These are phyloP conservation scores for Parasteatoda lunata DNA, from an alignment of 2,888 invertebrate genomes.

Conservation along the genomic window DNA sequence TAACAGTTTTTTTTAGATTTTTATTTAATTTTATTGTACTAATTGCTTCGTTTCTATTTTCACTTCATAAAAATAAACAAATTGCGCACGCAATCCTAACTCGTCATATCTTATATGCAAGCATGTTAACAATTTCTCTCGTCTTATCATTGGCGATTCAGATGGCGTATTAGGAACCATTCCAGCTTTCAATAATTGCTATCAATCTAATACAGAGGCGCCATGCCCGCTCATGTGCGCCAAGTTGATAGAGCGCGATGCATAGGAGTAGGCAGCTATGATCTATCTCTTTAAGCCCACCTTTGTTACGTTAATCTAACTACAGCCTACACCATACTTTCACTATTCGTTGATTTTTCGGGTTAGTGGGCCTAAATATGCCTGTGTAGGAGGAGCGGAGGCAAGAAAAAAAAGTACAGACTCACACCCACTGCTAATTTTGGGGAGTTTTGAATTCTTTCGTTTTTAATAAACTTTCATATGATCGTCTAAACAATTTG, in stretches of 20 bases:
- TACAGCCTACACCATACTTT: neutral
- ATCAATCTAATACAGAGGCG: neutral
- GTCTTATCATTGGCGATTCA: neutral
- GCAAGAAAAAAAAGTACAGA: neutral
- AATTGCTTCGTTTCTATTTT: no score
- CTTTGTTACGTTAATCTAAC: neutral
- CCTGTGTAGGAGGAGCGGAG: neutral
- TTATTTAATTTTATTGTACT: no score
- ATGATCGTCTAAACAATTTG: conserved; percentile 17
- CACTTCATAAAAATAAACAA: no score
- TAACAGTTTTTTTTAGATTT: no score
- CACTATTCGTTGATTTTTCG: neutral
- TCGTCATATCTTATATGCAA: no score
- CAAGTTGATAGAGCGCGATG: neutral
- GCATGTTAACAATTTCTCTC: neutral
- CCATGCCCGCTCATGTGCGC: neutral
- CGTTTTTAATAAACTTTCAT: conserved; percentile 5
- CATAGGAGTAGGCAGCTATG: neutral
- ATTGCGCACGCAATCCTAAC: no score
- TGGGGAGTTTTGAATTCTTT: no score
- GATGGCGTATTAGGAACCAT: neutral
- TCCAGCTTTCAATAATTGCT: neutral
- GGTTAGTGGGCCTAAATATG: neutral
- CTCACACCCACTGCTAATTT: no score
- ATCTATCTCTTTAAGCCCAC: neutral